Evolutionary conservation across 2,797 vertebrate genomes (phyloP).

Genomic region (Sebastes dallii): DNA sequence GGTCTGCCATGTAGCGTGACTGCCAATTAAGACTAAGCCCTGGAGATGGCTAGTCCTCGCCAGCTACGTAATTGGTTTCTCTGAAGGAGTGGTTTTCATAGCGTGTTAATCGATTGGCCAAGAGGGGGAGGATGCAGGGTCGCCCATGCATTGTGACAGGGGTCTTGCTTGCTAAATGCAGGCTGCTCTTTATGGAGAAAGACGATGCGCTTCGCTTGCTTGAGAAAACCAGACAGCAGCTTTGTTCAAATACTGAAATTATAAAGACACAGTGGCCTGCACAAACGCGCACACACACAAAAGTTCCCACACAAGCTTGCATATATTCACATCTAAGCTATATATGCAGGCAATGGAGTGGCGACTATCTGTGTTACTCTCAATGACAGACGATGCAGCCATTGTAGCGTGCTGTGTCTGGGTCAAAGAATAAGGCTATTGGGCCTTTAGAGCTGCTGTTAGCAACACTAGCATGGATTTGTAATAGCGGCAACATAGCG

Average conservation of each 20-base stretch:
- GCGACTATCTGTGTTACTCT: constrained; percentile 10
- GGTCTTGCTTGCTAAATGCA: constrained; percentile 27
- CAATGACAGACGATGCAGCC: not conserved
- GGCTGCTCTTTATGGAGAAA: constrained; percentile 21
- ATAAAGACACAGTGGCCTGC: not conserved
- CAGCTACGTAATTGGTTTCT: constrained; percentile 69
- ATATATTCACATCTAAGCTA: not conserved
- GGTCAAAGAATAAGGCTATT: constrained; percentile 26
- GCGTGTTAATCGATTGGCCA: constrained; percentile 70
- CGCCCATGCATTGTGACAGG: constrained; percentile 37
- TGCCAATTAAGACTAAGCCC: constrained; percentile 78
- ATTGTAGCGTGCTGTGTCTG: not conserved
- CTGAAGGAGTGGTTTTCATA: constrained; percentile 65
- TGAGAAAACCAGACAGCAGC: not conserved
- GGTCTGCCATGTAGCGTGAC: constrained; percentile 62
- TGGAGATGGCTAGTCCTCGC: constrained; percentile 64
- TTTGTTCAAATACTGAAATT: not conserved
- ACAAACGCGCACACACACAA: not conserved
- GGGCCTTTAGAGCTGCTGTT: constrained; percentile 29
- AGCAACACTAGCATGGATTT: constrained; percentile 20
- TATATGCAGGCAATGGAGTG: not conserved
- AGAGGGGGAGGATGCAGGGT: constrained; percentile 27
- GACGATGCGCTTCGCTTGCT: not conserved
- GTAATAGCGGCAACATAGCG: not conserved
- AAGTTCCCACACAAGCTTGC: not conserved